Conservation (phyloP, 2,113 vertebrate genomes). For the Cyanocitta stelleri region DNA sequence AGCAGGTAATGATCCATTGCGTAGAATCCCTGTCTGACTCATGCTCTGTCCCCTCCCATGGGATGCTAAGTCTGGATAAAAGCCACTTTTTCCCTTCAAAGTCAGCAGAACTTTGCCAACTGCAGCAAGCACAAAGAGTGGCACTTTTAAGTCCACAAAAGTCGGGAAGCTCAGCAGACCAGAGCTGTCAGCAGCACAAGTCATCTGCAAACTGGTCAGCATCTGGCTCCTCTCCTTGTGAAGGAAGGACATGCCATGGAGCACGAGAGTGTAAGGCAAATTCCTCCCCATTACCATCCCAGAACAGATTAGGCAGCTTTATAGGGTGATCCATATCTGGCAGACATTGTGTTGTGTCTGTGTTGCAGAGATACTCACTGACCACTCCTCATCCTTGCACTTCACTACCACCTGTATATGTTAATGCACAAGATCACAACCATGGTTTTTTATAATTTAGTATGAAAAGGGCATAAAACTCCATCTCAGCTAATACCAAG, state of each 20-base stretch:
- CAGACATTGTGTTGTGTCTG: not conserved
- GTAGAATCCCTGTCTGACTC: not conserved
- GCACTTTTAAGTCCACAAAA: not conserved
- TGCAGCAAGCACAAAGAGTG: not conserved
- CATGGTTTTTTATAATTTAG: fast-evolving
- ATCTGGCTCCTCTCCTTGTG: not conserved
- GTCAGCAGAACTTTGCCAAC: not conserved
- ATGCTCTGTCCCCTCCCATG: not conserved
- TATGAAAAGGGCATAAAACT: not conserved
- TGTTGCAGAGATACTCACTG: not conserved
- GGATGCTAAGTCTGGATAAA: not conserved
- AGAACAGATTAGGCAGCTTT: not conserved
- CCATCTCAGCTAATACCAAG: not conserved
- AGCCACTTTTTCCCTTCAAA: not conserved
- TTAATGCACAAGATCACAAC: not conserved
- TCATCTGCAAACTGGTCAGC: not conserved
- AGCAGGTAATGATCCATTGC: not conserved
- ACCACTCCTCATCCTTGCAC: not conserved
- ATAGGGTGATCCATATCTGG: not conserved
- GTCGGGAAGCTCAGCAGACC: not conserved
- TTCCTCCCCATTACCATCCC: not conserved
- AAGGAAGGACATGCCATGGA: not conserved
- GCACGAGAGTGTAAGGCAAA: not conserved
- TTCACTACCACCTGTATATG: not conserved
- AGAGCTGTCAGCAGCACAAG: not conserved